Percentiles rank a stretch among this genome's conserved stretches.
phyloP scores from a whole-genome alignment of 2,797 vertebrate genomes.

The Lutjanus campechanus region DNA sequence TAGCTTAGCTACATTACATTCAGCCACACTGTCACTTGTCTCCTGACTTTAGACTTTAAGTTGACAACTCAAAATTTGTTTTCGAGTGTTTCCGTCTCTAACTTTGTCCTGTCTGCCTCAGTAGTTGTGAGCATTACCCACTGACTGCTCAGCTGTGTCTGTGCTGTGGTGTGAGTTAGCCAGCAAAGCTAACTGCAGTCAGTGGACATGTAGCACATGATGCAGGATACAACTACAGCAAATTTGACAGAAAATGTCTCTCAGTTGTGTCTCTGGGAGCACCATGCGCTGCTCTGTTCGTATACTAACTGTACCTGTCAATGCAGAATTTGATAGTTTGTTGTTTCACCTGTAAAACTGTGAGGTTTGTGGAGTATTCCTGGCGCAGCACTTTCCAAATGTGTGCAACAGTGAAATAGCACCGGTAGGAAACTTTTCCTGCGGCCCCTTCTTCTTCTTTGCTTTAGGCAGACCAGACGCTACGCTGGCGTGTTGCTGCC shows the following conservation, averaged over 20 bases:
- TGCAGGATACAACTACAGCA: neutral
- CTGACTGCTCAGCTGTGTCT: neutral
- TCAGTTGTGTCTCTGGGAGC: neutral
- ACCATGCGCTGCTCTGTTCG: fast-evolving
- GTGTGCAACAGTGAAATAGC: slow-evolving; percentile 63
- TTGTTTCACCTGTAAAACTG: slow-evolving; percentile 46
- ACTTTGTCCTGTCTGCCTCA: neutral
- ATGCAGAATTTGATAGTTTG: fast-evolving
- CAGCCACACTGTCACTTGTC: neutral
- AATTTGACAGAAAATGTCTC: neutral
- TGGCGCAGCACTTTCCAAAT: slow-evolving; percentile 37
- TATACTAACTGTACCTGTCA: fast-evolving
- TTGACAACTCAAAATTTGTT: too few relatives aligned
- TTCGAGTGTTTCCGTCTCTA: neutral
- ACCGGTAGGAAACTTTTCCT: slow-evolving; percentile 55
- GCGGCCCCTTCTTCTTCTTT: neutral
- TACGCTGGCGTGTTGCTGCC: too few relatives aligned
- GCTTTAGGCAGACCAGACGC: too few relatives aligned
- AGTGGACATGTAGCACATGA: slow-evolving; percentile 40
- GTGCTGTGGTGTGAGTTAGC: slow-evolving; percentile 12
- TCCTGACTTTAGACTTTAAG: neutral
- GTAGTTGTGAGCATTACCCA: neutral
- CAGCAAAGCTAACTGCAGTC: slow-evolving; percentile 28
- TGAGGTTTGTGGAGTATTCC: neutral
- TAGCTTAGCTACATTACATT: neutral